phyloP scores from a whole-genome alignment of 2,113 vertebrate species.

The Petrocephalus zakoni region DNA sequence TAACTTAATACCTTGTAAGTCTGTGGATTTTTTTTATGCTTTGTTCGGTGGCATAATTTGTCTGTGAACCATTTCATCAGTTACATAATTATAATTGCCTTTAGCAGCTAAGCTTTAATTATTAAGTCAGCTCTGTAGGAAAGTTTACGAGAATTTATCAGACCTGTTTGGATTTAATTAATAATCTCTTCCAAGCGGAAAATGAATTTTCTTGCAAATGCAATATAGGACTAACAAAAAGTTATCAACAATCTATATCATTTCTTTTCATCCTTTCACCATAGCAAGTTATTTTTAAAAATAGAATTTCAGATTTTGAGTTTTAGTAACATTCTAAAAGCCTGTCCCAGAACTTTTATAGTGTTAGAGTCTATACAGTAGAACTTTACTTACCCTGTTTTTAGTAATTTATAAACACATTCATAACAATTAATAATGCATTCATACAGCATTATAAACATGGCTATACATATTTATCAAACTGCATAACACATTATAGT shows the following conservation, averaged over 20 bases:
- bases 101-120: conserved; percentile 36
- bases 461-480: no score
- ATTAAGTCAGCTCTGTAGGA: conserved; percentile 30
- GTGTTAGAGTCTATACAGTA: background rate
- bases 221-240: background rate
- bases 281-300: background rate
- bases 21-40: background rate
- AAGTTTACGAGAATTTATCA: conserved; percentile 50
- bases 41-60: background rate
- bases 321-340: background rate
- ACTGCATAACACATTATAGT: no score
- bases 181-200: conserved; percentile 26
- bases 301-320: background rate
- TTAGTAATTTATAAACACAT: no score
- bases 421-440: no score
- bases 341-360: background rate
- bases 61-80: background rate
- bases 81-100: background rate
- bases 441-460: no score
- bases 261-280: conserved; percentile 1
- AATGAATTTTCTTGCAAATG: background rate
- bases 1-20: background rate
- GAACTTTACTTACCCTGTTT: no score
- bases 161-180: conserved; percentile 38
- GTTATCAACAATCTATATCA: background rate